A percentile compares a stretch with the other conserved stretches of the same genome.
These are phyloP conservation scores for Cariama cristata DNA, from an alignment of 2,113 vertebrate genomes.

Conservation along the genomic window DNA sequence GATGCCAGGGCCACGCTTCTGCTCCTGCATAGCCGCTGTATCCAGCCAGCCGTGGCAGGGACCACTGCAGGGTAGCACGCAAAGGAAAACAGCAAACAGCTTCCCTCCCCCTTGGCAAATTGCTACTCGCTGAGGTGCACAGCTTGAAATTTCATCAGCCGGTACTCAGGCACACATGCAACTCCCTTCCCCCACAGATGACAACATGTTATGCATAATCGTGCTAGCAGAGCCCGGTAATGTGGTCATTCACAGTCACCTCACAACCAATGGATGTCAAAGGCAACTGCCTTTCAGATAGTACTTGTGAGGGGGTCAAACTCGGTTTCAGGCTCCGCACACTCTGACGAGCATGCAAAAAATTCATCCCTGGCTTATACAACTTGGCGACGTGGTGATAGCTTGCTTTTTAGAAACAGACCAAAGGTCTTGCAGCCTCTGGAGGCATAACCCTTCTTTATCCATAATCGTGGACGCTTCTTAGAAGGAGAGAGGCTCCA, in stretches of 20 bases:
- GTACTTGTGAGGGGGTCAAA: neutral
- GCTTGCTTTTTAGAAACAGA: neutral
- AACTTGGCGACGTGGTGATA: accelerated
- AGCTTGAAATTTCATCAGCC: neutral
- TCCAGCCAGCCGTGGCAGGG: neutral
- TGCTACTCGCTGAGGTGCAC: accelerated
- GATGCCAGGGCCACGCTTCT: accelerated
- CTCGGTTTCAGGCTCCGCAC: accelerated
- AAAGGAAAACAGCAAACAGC: neutral
- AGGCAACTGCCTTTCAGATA: neutral
- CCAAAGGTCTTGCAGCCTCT: neutral
- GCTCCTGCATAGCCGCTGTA: neutral
- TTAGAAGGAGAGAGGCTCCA: neutral
- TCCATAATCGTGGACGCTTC: neutral
- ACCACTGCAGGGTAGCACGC: neutral
- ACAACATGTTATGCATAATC: accelerated
- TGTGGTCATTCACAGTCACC: accelerated
- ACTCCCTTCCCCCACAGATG: neutral
- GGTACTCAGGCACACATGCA: accelerated
- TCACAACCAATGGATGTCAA: neutral
- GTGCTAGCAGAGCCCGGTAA: neutral
- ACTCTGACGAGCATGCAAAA: neutral
- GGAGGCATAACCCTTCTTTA: neutral
- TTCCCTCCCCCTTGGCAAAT: neutral
- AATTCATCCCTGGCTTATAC: neutral